These are phyloP conservation scores for Microtus richardsoni DNA, from an alignment of 2,113 vertebrate genomes.

Conservation along the genomic window DNA sequence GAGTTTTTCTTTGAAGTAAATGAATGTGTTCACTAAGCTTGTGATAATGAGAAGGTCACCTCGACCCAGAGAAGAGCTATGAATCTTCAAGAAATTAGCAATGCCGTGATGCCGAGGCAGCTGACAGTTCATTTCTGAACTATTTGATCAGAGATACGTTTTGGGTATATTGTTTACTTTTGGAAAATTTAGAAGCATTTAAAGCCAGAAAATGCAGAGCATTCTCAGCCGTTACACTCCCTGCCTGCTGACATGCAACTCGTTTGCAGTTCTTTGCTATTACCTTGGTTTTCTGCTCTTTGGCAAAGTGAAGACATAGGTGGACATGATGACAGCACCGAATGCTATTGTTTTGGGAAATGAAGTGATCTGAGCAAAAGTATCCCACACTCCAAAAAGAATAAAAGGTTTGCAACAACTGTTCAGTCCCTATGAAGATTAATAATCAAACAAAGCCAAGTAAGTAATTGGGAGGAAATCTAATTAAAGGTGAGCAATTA, in stretches of 20 bases:
- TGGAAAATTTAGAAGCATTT: not conserved
- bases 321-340: not conserved
- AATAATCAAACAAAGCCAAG: constrained; percentile 11
- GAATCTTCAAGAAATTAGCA: not conserved
- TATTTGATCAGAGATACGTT: not conserved
- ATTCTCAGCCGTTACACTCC: not conserved
- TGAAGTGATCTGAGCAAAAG: not conserved
- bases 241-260: not conserved
- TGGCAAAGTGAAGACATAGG: constrained; percentile 50
- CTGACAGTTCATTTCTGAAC: not conserved
- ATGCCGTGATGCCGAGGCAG: not conserved
- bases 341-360: constrained; percentile 26
- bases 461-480: constrained; percentile 30
- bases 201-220: not conserved
- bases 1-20: not conserved
- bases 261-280: constrained; percentile 17
- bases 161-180: not conserved
- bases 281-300: not conserved
- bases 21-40: constrained; percentile 11
- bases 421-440: not conserved
- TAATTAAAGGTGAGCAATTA: not conserved
- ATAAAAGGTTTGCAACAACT: not conserved
- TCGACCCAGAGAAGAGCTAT: not conserved
- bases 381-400: not conserved
- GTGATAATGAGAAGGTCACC: not conserved